Conservation (phyloP, 64 coral and sea anemone genomes). For the Cladopsammia gracilis region DNA sequence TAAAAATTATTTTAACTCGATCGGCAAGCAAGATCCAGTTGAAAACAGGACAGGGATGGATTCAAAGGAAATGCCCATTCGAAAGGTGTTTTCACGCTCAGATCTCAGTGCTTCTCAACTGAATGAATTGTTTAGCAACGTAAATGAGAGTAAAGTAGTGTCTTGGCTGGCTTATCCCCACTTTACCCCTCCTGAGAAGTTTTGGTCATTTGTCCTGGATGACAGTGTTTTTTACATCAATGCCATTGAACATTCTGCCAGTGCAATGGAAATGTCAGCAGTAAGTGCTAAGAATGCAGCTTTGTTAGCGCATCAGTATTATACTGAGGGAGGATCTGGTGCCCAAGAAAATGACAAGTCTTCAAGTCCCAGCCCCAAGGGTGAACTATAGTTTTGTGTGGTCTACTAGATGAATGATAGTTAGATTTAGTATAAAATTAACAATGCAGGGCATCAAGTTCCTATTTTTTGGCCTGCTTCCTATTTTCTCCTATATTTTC, state of each 20-base stretch:
- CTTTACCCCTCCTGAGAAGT: conserved; percentile 82
- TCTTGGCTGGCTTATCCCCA: conserved; percentile 94
- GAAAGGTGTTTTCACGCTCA: conserved; percentile 90
- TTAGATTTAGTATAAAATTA: too few relatives aligned
- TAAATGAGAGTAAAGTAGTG: conserved; percentile 57
- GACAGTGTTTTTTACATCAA: conserved; percentile 97
- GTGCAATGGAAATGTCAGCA: conserved; percentile 99
- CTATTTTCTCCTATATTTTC: too few relatives aligned
- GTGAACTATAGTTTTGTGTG: neutral
- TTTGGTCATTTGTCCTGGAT: conserved; percentile 91
- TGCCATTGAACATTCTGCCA: conserved; percentile 92
- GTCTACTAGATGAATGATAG: too few relatives aligned
- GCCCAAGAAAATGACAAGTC: neutral
- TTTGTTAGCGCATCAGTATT: conserved; percentile 80
- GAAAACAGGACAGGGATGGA: conserved; percentile 38
- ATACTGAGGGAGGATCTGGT: neutral
- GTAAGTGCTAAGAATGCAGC: conserved; percentile 89
- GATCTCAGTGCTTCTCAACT: conserved; percentile 59
- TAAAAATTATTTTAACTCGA: conserved; percentile 91
- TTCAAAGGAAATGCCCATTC: conserved; percentile 50
- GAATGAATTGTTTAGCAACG: conserved; percentile 62
- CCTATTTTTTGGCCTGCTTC: too few relatives aligned
- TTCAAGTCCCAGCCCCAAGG: neutral
- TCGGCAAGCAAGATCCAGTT: conserved; percentile 78
- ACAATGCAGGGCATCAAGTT: too few relatives aligned